These are phyloP conservation scores for Leucophenga varia DNA, from an alignment of 1,140 invertebrate genomes.

Conservation along the genomic window DNA sequence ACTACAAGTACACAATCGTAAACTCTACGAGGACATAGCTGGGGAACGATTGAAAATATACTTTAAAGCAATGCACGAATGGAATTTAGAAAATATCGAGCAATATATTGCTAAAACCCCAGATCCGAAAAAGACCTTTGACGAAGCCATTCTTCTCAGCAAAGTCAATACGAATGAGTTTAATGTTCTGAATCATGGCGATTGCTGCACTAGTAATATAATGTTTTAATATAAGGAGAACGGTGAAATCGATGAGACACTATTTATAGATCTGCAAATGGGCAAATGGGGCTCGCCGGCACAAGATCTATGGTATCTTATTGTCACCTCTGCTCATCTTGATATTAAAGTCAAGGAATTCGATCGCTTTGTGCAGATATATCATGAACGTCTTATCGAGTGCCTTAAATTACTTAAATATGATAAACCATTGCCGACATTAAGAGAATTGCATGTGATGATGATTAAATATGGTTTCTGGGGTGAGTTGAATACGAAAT, in stretches of 20 bases:
- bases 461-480: constrained; percentile 36
- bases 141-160: constrained; percentile 14
- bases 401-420: constrained; percentile 35
- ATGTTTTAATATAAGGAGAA: constrained; percentile 50
- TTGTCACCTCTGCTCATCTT: constrained; percentile 29
- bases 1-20: constrained; percentile 17
- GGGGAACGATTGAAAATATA: constrained; percentile 14
- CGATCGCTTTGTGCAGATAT: constrained; percentile 36
- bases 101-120: constrained; percentile 15
- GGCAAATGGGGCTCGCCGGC: constrained; percentile 41
- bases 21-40: constrained; percentile 18
- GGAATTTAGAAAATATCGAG: constrained; percentile 29
- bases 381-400: constrained; percentile 35
- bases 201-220: constrained; percentile 58
- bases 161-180: constrained; percentile 57
- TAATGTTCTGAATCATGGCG: constrained; percentile 67
- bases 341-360: constrained; percentile 39
- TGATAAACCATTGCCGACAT: constrained; percentile 15
- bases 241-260: constrained; percentile 38
- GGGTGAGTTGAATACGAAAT: constrained; percentile 20
- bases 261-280: constrained; percentile 31
- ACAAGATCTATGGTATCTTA: constrained; percentile 40
- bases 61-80: constrained; percentile 22
- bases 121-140: constrained; percentile 7
- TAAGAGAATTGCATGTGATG: constrained; percentile 27